Base-by-base conservation (phyloP, 2,113 vertebrate genomes). In the Sinocyclocheilus grahami region DNA sequence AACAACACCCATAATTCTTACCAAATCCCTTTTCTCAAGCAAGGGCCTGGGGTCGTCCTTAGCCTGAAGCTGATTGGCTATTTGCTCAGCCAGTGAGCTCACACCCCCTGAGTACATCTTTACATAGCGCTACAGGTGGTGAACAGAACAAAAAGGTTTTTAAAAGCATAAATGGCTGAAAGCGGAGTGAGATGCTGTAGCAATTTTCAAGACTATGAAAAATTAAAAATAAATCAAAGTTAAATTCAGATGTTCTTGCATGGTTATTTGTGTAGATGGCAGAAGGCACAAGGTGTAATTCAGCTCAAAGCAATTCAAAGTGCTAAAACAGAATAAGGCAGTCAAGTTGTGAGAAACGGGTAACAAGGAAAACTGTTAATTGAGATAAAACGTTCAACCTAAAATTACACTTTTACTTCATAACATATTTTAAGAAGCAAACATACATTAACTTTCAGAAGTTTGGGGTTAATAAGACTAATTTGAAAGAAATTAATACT, bases 101-200 rank as follows among this genome's bases (percentile, higher is more conserved):
- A 99, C 97, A 90, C 96, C 98, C 88, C 97, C 97, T 81, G 97
- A 98, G 95, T 98, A 98, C 97, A 98, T 97, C 96, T 96, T 97
- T 94, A 98, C 95, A 93, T 95, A 98, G 92, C 95, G 96, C 97
- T 99, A 96, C 85, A 86, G 91, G 92, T 89, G 90, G 84, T 91
- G 83, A 48, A 39, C 18, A 55, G 67, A 82, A 46, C 12, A 60
- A 83, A 24, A 82, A 67, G 62, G 7, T 76, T 69, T 67, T 22
- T 72, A 5, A 39, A 30, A 69, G n/a, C n/a, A 27, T 63, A 63
- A 12, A 63, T 27, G 11, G 10, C 27, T 63, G 10, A 67, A 30
- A 67, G 27, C 14, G 16, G 13, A 30, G 33, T 46, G 20, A n/a
- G 22, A 78, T 78, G 16, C 14, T 27, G 7, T 30, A 55, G 24